Evolutionary conservation across 2,113 vertebrate species (phyloP), one percentile per base, ranked within the genome.

Genomic region (Eclectus roratus): DNA sequence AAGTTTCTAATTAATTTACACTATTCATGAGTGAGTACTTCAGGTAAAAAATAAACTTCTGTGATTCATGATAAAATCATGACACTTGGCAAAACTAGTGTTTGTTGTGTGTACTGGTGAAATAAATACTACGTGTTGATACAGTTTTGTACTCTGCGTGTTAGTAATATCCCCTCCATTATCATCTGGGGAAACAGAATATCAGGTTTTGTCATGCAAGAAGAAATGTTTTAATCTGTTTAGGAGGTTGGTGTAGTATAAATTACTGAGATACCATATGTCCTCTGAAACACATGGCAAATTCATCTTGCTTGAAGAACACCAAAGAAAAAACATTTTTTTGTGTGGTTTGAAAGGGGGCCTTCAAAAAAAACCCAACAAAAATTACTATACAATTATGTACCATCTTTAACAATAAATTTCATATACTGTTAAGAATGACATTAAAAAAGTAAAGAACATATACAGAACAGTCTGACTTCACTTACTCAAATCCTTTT

Each of bases 151-250:
- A 33, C 69, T 74, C 80, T 94, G 17, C 3, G 0, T 71, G 49
- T 90, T 94, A 77, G 89, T 86, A 93, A 96, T 89, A 80, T 93
- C 80, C 68, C 68, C 55, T 89, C 72, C 72, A 87, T 69, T 87
- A 89, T 68, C 86, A 94, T 69, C 29, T n/a, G 4, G 70, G 65
- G 65, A 93, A 97, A 95, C 61, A 91, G 91, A 79, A 80, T 83
- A 88, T 94, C 95, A 97, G 80, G 78, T 96, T 94, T 94, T 92
- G 93, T 96, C 91, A 95, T 91, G 94, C 91, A 91, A 96, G 93
- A 96, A 91, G 83, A 91, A 97, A 94, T 92, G 89, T 91, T 96
- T 93, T 95, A 91, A 95, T 96, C 88, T 96, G 60, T 88, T 95
- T 94, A 93, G 89, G 66, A 95, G 52, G 84, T 53, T 80, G 80